Evolutionary conservation across 1,140 invertebrate species (phyloP), one percentile per base, ranked within the genome.

Genomic region (Solenopsis fugax): DNA sequence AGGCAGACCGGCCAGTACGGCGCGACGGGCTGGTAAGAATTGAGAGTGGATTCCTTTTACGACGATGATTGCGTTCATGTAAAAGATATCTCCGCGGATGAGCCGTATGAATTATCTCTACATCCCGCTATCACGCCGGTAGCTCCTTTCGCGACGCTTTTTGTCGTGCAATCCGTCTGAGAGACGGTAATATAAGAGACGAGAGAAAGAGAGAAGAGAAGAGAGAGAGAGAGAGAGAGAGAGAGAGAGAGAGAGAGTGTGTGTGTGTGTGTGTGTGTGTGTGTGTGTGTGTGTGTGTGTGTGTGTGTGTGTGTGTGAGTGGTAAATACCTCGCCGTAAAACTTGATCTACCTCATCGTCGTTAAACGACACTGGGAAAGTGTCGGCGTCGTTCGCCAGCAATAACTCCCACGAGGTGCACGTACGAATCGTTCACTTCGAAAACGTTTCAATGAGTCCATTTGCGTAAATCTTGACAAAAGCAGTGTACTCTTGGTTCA

Each of bases 81-180:
- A 69, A 80, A 54, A 34, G n/a, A 54, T 80, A 67, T n/a, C 34
- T 81, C 24, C 34, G 50, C 21, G 50, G 16, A 67, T 64, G 62
- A 81, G 16, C 64, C 48, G 34, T 69, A 69, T 56, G 77, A 69
- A 69, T 81, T 81, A 80, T 69, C 12, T 80, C 48, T 54, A 69
- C 48, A 69, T 34, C 34, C 37, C 37, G 45, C n/a, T 29, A 37
- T 81, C 50, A 9, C 62, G 13, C 60, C 60, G 29, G 18, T 65
- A 81, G 34, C 13, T 80, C 62, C 48, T 48, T 56, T 81, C 48
- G 48, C 50, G 37, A 81, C 34, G 34, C 34, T 69, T 54, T 81
- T 81, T 80, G n/a, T 52, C 21, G 7, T 37, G 12, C 45, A 80
- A 52, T 80, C 60, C 60, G n/a, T 69, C 77, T 34, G 34, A 41